Conservation (phyloP, 2,113 vertebrate species). For the Parotia lawesii region DNA sequence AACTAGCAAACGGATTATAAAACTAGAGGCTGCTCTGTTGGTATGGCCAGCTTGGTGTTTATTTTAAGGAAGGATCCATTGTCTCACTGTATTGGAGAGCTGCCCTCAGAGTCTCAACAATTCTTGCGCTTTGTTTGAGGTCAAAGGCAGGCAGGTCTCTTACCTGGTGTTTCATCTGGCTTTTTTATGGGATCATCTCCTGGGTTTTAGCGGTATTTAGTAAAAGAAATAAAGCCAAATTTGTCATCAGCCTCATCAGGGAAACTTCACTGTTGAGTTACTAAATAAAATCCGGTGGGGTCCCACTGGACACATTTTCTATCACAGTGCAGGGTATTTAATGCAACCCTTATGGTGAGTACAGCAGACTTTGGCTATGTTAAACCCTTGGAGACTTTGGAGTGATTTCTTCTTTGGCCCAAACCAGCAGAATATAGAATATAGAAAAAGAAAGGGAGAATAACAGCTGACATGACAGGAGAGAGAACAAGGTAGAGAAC, state of each 20-base stretch:
- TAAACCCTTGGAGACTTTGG: neutral
- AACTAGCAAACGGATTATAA: conserved; percentile 20
- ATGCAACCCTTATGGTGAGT: neutral
- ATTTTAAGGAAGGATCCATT: neutral
- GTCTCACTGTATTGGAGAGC: neutral
- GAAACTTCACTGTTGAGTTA: neutral
- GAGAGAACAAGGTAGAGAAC: neutral
- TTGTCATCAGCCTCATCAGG: neutral
- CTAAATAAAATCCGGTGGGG: neutral
- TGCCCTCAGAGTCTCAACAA: neutral
- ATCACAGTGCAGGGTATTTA: neutral
- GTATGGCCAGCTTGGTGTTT: neutral
- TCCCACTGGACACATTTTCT: neutral
- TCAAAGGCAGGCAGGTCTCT: neutral
- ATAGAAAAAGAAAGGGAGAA: neutral
- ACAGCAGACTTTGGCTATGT: neutral
- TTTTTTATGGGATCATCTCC: neutral
- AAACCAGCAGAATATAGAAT: neutral
- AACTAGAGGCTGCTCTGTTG: neutral
- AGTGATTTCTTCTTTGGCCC: neutral
- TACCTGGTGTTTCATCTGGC: neutral
- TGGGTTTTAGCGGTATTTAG: neutral
- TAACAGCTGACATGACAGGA: neutral
- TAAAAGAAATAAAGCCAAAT: neutral
- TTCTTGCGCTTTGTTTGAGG: neutral